Base-by-base conservation (phyloP, 2,888 invertebrate species). In the Megalurothrips usitatus region DNA sequence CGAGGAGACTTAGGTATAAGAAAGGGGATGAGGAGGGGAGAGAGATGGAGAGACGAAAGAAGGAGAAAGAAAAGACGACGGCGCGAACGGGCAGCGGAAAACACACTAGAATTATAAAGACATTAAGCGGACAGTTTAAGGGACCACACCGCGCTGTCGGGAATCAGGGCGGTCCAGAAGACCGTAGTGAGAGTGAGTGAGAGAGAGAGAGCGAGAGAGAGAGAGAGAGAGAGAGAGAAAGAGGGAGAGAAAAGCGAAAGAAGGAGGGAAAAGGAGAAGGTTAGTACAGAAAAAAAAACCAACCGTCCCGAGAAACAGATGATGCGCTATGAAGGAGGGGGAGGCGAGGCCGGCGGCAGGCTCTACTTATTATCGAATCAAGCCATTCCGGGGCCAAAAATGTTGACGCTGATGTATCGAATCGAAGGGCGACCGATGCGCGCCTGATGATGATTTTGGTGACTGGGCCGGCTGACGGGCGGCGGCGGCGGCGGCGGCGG, bases 101-200 rank as follows among this genome's bases (percentile, higher is more conserved):
- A 58, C 58, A 75, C 68, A 75, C 68, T 75, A 75, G 68, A 75
- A 75, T 75, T 75, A 75, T 75, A 75, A 75, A 75, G 68, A 75
- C 68, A 75, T 75, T 75, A 58, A 58, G 19, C 58, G 58, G 58
- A 58, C 58, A 58, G 58, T 58, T 58, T 58, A 19, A 58, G 58
- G n/a, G 58, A 58, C 58, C 58, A 58, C 58, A 75, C 68, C 68
- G 68, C 68, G 0, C 23, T 11, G 52, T 26, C 23, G 58, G 58
- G 58, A 75, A 75, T 26, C 68, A 10, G 26, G 26, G 26, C 68
- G 58, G 2, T 43, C 34, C 34, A 6, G 34, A 10, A 6, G 68
- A 26, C n/a, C n/a, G n/a, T n/a, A n/a, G n/a, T n/a, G 68, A 23
- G 26, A 26, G 68, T 26, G 23, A 58, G 14, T 6, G 17, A 58